Evolutionary conservation across 2,797 vertebrate species (phyloP), one percentile per base, ranked within the genome.

Genomic region (Molossus molossus): DNA sequence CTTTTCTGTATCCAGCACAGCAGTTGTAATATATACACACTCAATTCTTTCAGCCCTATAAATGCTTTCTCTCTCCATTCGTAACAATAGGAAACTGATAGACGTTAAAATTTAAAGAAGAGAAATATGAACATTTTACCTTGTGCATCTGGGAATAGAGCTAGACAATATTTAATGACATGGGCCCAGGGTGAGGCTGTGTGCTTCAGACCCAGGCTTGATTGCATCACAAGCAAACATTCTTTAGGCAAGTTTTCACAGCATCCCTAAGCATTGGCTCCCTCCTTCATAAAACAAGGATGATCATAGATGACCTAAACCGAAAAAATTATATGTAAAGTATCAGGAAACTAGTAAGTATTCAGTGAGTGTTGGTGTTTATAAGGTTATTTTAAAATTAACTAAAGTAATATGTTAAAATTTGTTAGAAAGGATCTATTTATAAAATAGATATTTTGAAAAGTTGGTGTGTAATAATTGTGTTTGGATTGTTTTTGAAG

Each of bases 321-420:
- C 94, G 33, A 77, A 55, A 2, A 58, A 87, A 53, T n/a, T 72
- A 6, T 33, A n/a, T 72, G 23, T 15, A 73, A 95, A 45, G 0
- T 50, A 94, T 77, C 18, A 33, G 17, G 0, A 7, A 83, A 13
- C 7, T 10, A 88, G 6, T 69, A 73, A 82, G 23, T 65, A 33
- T 79, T 48, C 27, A 84, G 18, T 86, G 55, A 85, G 77, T 25
- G 48, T 55, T 65, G 50, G 5, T 25, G 72, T 14, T 86, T 72
- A 67, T 23, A 65, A 48, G 25, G 20, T 29, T 76, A 62, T 88
- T 94, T 48, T 76, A 80, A 94, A 89, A 67, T n/a, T 29, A 94
- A 64, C 25, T 67, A 33, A 65, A 91, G 55, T 58, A 6, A 27
- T 50, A 65, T 1, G 6, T 73, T 79, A 69, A 79, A 23, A 75